A percentile compares a stretch with the other conserved stretches of the same genome.
These are phyloP conservation scores for Drosophila aldrichi DNA, from an alignment of 2,888 invertebrate species.

Conservation along the genomic window DNA sequence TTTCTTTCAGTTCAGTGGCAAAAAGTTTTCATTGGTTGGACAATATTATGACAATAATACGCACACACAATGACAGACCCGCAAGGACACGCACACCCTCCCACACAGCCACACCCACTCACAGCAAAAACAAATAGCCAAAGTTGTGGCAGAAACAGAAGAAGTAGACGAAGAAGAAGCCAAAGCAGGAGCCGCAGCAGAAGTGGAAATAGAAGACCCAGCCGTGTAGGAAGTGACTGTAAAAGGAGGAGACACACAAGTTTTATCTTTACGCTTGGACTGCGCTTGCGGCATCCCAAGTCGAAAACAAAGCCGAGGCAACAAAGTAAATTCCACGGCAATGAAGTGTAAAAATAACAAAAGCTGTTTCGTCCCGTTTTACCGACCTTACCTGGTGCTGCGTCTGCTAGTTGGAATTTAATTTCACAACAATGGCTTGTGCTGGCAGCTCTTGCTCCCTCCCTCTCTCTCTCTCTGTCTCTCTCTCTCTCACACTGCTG, in stretches of 20 bases:
- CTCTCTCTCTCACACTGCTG: background rate
- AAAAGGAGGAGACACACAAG: slow-evolving; percentile 70
- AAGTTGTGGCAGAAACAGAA: slow-evolving; percentile 40
- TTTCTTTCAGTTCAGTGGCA: slow-evolving; percentile 65
- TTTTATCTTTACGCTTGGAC: slow-evolving; percentile 80
- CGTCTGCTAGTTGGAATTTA: slow-evolving; percentile 71
- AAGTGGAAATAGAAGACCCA: slow-evolving; percentile 12
- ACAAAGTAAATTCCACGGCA: slow-evolving; percentile 79
- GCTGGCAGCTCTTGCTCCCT: background rate
- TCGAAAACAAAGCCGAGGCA: slow-evolving; percentile 69
- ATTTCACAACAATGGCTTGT: slow-evolving; percentile 73
- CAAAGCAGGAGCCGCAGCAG: slow-evolving; percentile 8
- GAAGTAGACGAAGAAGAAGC: slow-evolving; percentile 15
- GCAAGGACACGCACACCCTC: slow-evolving; percentile 2
- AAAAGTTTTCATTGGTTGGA: slow-evolving; percentile 69
- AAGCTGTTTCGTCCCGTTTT: slow-evolving; percentile 57
- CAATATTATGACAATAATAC: slow-evolving; percentile 67
- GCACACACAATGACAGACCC: slow-evolving; percentile 23
- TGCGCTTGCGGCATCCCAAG: slow-evolving; percentile 63
- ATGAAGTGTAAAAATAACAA: slow-evolving; percentile 80
- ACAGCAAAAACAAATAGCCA: slow-evolving; percentile 43
- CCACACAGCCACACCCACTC: background rate
- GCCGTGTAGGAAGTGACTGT: slow-evolving; percentile 26
- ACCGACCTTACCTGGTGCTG: slow-evolving; percentile 21
- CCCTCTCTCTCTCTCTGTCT: background rate